Base-by-base conservation (phyloP, 2,797 vertebrate species). In the Paguma larvata region DNA sequence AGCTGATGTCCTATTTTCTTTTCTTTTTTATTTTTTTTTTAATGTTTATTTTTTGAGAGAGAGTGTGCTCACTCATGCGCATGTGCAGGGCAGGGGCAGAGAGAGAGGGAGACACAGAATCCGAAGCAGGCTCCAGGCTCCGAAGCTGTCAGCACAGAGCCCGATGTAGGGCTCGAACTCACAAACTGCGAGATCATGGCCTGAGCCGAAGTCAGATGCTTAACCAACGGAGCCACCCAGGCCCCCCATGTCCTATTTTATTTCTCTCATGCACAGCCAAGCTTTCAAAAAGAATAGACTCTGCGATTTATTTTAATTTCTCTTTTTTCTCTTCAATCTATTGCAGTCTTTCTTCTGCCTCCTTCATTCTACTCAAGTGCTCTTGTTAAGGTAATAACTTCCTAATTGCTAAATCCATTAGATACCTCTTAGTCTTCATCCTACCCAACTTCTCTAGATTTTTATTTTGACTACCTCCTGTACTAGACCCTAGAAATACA, bases 241-340 rank as follows among this genome's bases (percentile, higher is more conserved):
- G 21, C 56, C 9, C 56, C 56, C 56, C 56, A 59, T 59, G 13
- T 9, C 34, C 41, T 75, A 3, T 73, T 96, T 91, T 59, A 62
- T 38, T 56, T 75, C 38, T 68, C 14, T 46, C 44, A 25, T 92
- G 91, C 30, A 93, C 3, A 86, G 62, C 51, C 68, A 85, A n/a
- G 14, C 59, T 91, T 95, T 93, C 62, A 72, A 65, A 88, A 91
- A 80, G 59, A 93, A 77, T 65, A 56, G 78, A 72, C 41, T 96
- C 53, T 91, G 10, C 87, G 86, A 46, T 46, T 89, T 65, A 68
- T n/a, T 85, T 93, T 59, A 46, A 92, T 86, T 96, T 96, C 32
- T 56, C 38, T 65, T 77, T 92, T 67, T 59, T n/a, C 77, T 84
- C 25, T 65, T 95, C n/a, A 62, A 19, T 73, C 44, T 83, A 2